phyloP scores from a whole-genome alignment of 2,888 invertebrate species.

The Malacosoma neustria region DNA sequence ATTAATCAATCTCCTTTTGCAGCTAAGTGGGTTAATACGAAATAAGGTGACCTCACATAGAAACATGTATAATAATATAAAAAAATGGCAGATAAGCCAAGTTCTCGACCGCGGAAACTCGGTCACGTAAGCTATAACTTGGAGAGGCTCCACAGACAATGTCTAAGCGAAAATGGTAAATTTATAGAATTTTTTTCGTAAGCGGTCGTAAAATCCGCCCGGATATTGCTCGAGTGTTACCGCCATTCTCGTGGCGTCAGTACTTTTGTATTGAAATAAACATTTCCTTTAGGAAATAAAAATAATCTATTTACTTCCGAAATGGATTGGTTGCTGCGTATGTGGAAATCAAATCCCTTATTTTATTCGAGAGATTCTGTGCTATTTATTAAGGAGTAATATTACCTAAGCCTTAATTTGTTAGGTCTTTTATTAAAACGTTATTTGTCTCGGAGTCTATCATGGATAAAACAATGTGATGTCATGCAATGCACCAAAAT shows the following conservation, averaged over 20 bases:
- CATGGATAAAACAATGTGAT: no score
- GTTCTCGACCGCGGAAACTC: slow-evolving; percentile 24
- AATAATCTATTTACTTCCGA: neutral
- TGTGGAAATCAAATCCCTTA: neutral
- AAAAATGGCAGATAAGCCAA: slow-evolving; percentile 9
- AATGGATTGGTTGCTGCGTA: neutral
- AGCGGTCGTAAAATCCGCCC: slow-evolving; percentile 22
- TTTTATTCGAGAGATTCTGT: neutral
- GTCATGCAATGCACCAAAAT: no score
- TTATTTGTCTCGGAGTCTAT: no score
- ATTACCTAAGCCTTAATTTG: neutral
- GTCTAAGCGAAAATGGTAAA: slow-evolving; percentile 24
- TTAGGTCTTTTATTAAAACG: no score
- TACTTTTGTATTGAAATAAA: neutral
- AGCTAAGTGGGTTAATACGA: no score
- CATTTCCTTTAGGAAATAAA: neutral
- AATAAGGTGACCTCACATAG: no score
- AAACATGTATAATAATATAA: neutral
- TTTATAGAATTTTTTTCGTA: slow-evolving; percentile 30
- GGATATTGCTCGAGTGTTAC: neutral
- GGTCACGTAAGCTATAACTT: slow-evolving; percentile 38
- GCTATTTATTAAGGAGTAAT: neutral
- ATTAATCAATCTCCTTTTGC: no score
- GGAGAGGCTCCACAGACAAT: slow-evolving; percentile 19
- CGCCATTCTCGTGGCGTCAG: neutral